A percentile compares a stretch with the other conserved stretches of the same genome.
phyloP scores from a whole-genome alignment of 2,888 invertebrate genomes.

The Notodonta dromedarius region DNA sequence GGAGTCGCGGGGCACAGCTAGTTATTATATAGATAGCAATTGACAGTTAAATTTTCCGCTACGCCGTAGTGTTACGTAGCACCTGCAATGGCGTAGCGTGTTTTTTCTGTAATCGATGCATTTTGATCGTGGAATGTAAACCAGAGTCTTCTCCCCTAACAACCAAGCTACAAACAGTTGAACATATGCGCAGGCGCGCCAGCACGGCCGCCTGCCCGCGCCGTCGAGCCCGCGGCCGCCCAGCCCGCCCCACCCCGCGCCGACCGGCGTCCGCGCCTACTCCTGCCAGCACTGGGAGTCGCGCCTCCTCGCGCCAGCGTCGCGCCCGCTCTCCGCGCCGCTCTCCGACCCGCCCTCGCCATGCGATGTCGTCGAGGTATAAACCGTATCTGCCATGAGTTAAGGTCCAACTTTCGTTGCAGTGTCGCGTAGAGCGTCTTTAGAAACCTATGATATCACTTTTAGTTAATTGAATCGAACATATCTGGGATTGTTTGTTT shows the following conservation, averaged over 20 bases:
- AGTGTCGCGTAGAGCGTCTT: conserved; percentile 17
- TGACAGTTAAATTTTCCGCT: no score
- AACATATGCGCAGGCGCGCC: conserved; percentile 66
- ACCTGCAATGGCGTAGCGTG: no score
- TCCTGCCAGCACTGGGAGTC: conserved; percentile 86
- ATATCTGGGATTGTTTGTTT: no score
- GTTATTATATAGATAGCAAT: no score
- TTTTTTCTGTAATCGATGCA: no score
- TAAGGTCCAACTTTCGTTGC: conserved; percentile 13
- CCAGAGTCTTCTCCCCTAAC: no score
- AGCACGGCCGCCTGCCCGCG: conserved; percentile 83
- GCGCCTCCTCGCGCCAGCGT: conserved; percentile 79
- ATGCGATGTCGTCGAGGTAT: conserved; percentile 81
- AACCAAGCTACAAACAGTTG: no score
- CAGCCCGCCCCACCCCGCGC: conserved; percentile 82
- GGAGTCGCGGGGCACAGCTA: no score
- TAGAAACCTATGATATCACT: no score
- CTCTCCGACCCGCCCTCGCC: conserved; percentile 73
- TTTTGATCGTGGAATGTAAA: no score
- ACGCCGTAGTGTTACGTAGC: no score
- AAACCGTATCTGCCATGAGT: conserved; percentile 57
- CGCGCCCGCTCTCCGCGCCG: conserved; percentile 78
- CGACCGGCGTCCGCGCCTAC: conserved; percentile 83
- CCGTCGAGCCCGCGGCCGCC: conserved; percentile 80
- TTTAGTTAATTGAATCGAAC: no score